Percentiles rank a stretch among this genome's conserved stretches.
These are phyloP conservation scores for Hemibagrus wyckioides DNA, from an alignment of 2,113 vertebrate genomes.

Conservation along the genomic window DNA sequence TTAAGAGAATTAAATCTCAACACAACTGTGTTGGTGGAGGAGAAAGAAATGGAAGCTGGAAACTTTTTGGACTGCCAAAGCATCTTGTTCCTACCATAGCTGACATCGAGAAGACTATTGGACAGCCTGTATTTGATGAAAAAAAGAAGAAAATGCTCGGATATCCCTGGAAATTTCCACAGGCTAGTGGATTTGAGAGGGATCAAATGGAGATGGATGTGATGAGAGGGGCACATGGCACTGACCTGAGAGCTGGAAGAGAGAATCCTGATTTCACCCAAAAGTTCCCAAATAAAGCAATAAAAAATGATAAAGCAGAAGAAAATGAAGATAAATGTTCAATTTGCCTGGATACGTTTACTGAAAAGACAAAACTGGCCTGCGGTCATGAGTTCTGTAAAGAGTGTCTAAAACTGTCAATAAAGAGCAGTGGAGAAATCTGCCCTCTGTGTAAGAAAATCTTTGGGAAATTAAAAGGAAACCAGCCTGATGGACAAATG, in stretches of 20 bases:
- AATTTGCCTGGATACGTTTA: conserved; percentile 62
- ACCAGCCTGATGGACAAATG: conserved; percentile 65
- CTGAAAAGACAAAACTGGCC: conserved; percentile 25
- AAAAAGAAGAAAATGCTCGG: conserved; percentile 31
- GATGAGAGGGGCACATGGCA: not conserved
- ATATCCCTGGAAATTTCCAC: not conserved
- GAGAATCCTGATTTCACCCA: not conserved
- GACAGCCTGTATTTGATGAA: conserved; percentile 37
- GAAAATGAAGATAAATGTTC: conserved; percentile 42
- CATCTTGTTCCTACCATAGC: conserved; percentile 45
- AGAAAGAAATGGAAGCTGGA: not conserved
- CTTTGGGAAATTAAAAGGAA: conserved; percentile 61
- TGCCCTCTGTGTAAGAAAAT: conserved; percentile 70
- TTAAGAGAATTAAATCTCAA: not conserved
- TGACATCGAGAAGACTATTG: conserved; percentile 23
- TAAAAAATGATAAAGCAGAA: not conserved
- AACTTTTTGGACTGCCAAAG: conserved; percentile 52
- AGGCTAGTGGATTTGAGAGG: not conserved
- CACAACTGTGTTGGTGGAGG: not conserved
- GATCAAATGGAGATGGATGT: not conserved
- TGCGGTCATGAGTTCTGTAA: conserved; percentile 70
- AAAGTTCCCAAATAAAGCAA: not conserved
- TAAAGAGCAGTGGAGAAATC: not conserved
- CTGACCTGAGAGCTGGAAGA: not conserved
- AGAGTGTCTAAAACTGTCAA: not conserved